These are phyloP conservation scores for Telmatochromis brichardi DNA, from an alignment of 2,113 vertebrate genomes.

Conservation along the genomic window DNA sequence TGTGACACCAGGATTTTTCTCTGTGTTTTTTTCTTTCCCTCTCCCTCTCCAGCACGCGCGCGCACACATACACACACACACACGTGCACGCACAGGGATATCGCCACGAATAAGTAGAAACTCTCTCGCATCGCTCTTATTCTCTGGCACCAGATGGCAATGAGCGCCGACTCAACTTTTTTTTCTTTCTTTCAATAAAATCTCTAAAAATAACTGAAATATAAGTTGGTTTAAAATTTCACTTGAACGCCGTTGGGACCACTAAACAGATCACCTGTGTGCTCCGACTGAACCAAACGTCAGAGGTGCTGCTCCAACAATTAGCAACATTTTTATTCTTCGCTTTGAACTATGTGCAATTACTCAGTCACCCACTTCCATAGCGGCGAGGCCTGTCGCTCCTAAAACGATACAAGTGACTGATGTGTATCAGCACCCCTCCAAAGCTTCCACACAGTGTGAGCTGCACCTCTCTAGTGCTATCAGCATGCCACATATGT, in stretches of 20 bases:
- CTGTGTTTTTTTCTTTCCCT: constrained; percentile 51
- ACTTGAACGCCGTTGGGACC: neutral
- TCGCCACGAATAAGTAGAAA: constrained; percentile 64
- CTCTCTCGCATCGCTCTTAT: constrained; percentile 45
- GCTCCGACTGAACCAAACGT: neutral
- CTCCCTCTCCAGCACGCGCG: constrained; percentile 9
- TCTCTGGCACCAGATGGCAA: constrained; percentile 51
- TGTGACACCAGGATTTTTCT: constrained; percentile 73
- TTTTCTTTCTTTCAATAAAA: neutral
- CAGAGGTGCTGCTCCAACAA: neutral
- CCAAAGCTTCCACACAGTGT: constrained; percentile 40
- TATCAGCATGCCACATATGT: constrained; percentile 70
- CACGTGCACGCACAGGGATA: constrained; percentile 22
- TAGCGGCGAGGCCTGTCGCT: neutral
- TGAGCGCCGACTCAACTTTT: constrained; percentile 31
- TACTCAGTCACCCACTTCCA: neutral
- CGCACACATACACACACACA: neutral
- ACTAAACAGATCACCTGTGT: constrained; percentile 4
- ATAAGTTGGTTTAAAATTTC: constrained; percentile 19
- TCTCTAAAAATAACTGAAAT: constrained; percentile 50
- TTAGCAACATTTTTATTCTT: constrained; percentile 19
- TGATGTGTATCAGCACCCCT: constrained; percentile 46
- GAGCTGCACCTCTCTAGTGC: constrained; percentile 54
- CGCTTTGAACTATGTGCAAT: constrained; percentile 10
- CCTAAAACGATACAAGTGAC: constrained; percentile 22